These are phyloP conservation scores for Colistium nudipinnis DNA, from an alignment of 2,113 vertebrate genomes.

Conservation along the genomic window DNA sequence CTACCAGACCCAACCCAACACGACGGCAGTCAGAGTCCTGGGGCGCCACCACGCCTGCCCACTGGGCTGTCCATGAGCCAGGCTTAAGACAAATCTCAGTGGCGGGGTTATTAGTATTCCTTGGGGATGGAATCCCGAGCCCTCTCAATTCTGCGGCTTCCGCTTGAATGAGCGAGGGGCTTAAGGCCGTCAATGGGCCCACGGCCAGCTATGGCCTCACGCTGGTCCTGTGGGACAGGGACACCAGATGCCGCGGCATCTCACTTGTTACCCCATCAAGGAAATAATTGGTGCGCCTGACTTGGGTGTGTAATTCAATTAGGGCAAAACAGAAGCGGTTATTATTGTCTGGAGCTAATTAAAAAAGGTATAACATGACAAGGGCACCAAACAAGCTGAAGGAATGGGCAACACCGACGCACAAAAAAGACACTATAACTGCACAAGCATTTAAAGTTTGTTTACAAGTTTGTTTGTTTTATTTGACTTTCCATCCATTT, in stretches of 20 bases:
- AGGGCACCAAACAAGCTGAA: slow-evolving; percentile 31
- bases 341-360: slow-evolving; percentile 26
- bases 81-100: slow-evolving; percentile 46
- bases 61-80: slow-evolving; percentile 23
- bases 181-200: slow-evolving; percentile 48
- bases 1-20: slow-evolving; percentile 11
- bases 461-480: not conserved
- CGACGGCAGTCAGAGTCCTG: slow-evolving; percentile 32
- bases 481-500: slow-evolving; percentile 14
- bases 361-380: slow-evolving; percentile 16
- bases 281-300: slow-evolving; percentile 49
- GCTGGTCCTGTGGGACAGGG: slow-evolving; percentile 37
- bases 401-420: slow-evolving; percentile 2
- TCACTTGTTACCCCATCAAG: slow-evolving; percentile 65
- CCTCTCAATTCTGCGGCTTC: slow-evolving; percentile 40
- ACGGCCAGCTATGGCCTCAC: slow-evolving; percentile 43
- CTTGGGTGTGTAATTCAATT: slow-evolving; percentile 64
- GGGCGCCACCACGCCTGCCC: slow-evolving; percentile 23
- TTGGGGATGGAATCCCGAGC: slow-evolving; percentile 39
- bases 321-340: slow-evolving; percentile 44
- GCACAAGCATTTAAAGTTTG: not conserved
- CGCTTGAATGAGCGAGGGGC: slow-evolving; percentile 46
- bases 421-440: not conserved
- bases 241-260: slow-evolving; percentile 51
- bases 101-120: slow-evolving; percentile 54